A percentile compares a stretch with the other conserved stretches of the same genome.
phyloP scores from a whole-genome alignment of 2,113 vertebrate genomes.

The human (Homo sapiens) region DNA sequence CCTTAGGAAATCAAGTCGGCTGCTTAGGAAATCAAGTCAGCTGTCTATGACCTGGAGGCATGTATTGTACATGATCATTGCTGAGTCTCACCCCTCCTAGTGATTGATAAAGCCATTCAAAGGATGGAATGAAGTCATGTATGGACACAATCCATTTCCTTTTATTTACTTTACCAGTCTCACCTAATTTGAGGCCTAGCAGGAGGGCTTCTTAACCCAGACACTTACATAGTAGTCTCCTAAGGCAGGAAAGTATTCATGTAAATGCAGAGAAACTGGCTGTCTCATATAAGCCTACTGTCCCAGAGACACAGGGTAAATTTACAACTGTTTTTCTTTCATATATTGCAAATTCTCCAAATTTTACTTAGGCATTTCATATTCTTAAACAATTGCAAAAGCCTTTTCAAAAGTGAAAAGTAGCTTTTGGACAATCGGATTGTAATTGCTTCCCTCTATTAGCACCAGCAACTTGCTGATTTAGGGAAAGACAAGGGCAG shows the following conservation, averaged over 20 bases:
- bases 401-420: background rate
- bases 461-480: background rate
- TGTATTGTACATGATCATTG: background rate
- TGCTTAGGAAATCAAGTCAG: background rate
- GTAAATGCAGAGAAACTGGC: background rate
- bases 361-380: background rate
- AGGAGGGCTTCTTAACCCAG: conserved; percentile 66
- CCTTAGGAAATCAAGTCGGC: background rate
- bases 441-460: background rate
- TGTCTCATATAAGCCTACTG: background rate
- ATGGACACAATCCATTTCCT: conserved; percentile 72
- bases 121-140: conserved; percentile 56
- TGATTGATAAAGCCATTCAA: conserved; percentile 46
- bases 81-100: background rate
- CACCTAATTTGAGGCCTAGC: conserved; percentile 71
- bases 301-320: background rate
- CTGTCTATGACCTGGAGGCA: background rate
- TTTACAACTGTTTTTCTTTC: conserved; percentile 44
- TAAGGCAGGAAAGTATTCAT: background rate
- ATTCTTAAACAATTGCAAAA: conserved; percentile 31
- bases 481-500: accelerated
- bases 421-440: background rate
- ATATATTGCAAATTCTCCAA: background rate
- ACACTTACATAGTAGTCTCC: conserved; percentile 50
- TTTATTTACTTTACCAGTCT: conserved; percentile 72